These are phyloP conservation scores for Rhaphigaster nebulosa DNA, from an alignment of 2,888 invertebrate genomes.

Conservation along the genomic window DNA sequence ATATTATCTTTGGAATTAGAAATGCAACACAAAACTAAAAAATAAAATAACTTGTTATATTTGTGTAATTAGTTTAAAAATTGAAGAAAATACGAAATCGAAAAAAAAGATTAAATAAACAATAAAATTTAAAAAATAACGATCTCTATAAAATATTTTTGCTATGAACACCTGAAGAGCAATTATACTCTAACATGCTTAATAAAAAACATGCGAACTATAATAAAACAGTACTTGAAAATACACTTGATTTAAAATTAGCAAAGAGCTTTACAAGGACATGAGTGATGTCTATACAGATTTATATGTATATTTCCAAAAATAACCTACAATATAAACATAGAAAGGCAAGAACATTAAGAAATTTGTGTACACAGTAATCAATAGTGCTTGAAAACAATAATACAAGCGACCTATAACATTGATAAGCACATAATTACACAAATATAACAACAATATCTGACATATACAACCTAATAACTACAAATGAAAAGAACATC, in stretches of 20 bases:
- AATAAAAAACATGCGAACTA: conserved; percentile 57
- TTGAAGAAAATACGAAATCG: conserved; percentile 16
- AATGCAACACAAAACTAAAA: neutral
- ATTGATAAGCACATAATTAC: conserved; percentile 60
- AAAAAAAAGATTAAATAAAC: conserved; percentile 11
- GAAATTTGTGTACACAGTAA: conserved; percentile 58
- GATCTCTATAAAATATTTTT: conserved; percentile 15
- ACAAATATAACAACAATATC: conserved; percentile 59
- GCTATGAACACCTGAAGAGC: conserved; percentile 54
- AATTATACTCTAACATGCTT: conserved; percentile 57
- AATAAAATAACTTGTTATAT: conserved; percentile 53
- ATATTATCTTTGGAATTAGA: neutral
- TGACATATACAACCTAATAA: conserved; percentile 52
- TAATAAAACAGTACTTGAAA: conserved; percentile 51
- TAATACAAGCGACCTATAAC: conserved; percentile 59
- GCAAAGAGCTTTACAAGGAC: conserved; percentile 52
- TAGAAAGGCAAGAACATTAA: conserved; percentile 52
- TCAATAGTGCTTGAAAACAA: conserved; percentile 60
- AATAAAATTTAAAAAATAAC: conserved; percentile 14
- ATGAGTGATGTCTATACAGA: conserved; percentile 49
- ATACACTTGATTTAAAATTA: conserved; percentile 38
- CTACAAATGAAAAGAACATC: conserved; percentile 50
- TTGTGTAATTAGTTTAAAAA: conserved; percentile 55
- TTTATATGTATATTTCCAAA: conserved; percentile 37
- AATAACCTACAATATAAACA: conserved; percentile 57